Conservation (phyloP, 2,888 invertebrate genomes). For the Trichopria drosophilae region DNA sequence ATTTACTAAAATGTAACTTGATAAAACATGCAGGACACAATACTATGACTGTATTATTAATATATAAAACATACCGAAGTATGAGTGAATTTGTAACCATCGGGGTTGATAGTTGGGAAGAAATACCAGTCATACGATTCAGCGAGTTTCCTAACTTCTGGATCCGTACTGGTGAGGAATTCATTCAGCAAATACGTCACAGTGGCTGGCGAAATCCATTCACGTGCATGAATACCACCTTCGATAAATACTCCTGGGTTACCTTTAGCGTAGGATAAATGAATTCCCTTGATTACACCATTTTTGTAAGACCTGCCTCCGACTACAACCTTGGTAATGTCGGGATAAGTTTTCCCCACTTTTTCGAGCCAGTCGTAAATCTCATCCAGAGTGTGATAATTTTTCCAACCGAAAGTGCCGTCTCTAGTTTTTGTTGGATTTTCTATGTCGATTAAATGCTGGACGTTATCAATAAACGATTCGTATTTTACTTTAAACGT, state of each 20-base stretch:
- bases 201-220: conserved; percentile 73
- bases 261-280: conserved; percentile 58
- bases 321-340: conserved; percentile 59
- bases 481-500: conserved; percentile 54
- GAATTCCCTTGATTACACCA: conserved; percentile 65
- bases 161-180: conserved; percentile 63
- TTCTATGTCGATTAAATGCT: conserved; percentile 55
- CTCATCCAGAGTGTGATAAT: conserved; percentile 64
- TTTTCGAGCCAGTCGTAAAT: conserved; percentile 63
- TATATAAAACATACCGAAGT: conserved; percentile 37
- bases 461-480: conserved; percentile 64
- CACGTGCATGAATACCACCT: conserved; percentile 71
- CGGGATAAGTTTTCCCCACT: conserved; percentile 58
- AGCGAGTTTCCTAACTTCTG: conserved; percentile 60
- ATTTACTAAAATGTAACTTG: too few relatives aligned
- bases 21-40: too few relatives aligned
- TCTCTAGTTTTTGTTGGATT: conserved; percentile 27
- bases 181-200: conserved; percentile 67
- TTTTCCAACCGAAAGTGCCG: conserved; percentile 62
- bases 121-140: conserved; percentile 73
- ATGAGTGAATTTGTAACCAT: conserved; percentile 74
- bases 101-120: conserved; percentile 75
- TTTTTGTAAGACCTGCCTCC: conserved; percentile 63
- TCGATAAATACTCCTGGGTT: conserved; percentile 66
- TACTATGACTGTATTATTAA: too few relatives aligned